These are phyloP conservation scores for Oreochromis grahami DNA, from an alignment of 2,797 vertebrate species.

Conservation along the genomic window DNA sequence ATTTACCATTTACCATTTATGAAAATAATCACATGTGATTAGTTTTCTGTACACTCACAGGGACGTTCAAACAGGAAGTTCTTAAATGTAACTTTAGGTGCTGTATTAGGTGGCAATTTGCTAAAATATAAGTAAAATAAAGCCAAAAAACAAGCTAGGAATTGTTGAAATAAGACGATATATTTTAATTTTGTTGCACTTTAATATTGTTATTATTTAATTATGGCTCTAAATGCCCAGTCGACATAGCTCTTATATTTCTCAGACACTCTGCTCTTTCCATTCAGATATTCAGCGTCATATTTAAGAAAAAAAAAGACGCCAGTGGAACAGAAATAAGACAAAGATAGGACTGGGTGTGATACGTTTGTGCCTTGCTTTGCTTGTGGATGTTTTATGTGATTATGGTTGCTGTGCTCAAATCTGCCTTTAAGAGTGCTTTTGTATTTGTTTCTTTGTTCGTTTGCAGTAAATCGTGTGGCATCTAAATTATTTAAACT, in stretches of 20 bases:
- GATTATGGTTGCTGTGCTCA: conserved; percentile 4
- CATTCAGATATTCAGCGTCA: neutral
- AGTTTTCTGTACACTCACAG: neutral
- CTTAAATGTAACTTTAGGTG: neutral
- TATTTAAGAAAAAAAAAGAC: neutral
- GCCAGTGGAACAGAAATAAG: neutral
- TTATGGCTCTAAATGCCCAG: neutral
- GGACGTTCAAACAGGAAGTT: neutral
- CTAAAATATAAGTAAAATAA: neutral
- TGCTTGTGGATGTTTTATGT: conserved; percentile 11
- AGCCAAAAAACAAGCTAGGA: neutral
- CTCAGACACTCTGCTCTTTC: neutral
- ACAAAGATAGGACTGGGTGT: neutral
- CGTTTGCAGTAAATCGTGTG: neutral
- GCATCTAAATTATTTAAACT: conserved; percentile 15
- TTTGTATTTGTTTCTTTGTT: neutral
- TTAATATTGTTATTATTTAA: neutral
- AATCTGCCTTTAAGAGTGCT: neutral
- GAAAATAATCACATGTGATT: neutral
- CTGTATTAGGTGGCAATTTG: neutral
- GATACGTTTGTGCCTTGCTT: conserved; percentile 12
- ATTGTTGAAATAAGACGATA: neutral
- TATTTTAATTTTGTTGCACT: neutral
- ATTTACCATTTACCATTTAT: too few species aligned
- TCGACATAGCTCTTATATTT: neutral